Percentiles rank a stretch among this genome's conserved stretches.
Conservation (phyloP, 2,797 vertebrate species). For the Argyrosomus regius region DNA sequence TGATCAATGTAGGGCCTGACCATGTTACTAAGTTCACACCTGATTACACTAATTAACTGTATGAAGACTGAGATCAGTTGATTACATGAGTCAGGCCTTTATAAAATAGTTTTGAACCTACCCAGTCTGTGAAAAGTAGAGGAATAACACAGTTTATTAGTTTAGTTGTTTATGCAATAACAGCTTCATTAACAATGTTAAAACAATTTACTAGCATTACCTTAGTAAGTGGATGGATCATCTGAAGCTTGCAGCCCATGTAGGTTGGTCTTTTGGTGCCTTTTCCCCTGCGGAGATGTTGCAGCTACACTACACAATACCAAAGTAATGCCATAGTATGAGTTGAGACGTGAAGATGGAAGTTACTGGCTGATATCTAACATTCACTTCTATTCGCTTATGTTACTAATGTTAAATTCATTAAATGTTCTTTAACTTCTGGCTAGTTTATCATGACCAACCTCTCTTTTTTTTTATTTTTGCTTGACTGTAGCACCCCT, state of each 20-base stretch:
- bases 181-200: not conserved
- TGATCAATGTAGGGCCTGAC: not conserved
- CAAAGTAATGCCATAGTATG: no score
- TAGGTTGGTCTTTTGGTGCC: not conserved
- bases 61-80: no score
- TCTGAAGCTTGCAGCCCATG: not conserved
- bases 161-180: not conserved
- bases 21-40: not conserved
- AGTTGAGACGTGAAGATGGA: not conserved
- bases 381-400: not conserved
- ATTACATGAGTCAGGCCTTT: no score
- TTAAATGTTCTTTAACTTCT: not conserved
- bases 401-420: not conserved
- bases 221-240: not conserved
- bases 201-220: not conserved
- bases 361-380: not conserved
- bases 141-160: not conserved
- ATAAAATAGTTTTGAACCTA: no score
- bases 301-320: not conserved
- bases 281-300: not conserved
- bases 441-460: not conserved
- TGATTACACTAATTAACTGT: no score
- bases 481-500: constrained; percentile 46
- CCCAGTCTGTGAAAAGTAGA: no score
- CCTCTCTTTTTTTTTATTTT: not conserved